A percentile compares a stretch with the other conserved stretches of the same genome.
phyloP scores from a whole-genome alignment of 1,140 invertebrate species.

The Heliconius himera region DNA sequence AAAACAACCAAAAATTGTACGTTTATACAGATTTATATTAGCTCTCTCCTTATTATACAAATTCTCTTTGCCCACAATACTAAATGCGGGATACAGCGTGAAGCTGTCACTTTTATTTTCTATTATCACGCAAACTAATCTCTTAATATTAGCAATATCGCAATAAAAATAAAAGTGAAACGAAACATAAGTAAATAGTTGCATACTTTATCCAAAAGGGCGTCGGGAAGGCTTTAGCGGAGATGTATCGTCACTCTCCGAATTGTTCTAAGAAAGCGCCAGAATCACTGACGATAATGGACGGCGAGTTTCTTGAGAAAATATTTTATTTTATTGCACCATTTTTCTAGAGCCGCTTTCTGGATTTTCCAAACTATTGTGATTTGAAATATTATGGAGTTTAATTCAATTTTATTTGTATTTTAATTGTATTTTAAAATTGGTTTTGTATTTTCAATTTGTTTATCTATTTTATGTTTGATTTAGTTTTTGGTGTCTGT shows the following conservation, averaged over 20 bases:
- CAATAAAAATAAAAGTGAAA: conserved; percentile 4
- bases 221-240: conserved; percentile 50
- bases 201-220: conserved; percentile 39
- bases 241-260: conserved; percentile 67
- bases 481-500: not conserved
- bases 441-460: not conserved
- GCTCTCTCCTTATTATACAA: too few species aligned
- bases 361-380: conserved; percentile 17
- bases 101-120: not conserved
- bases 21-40: too few species aligned
- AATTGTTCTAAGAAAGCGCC: conserved; percentile 53
- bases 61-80: too few species aligned
- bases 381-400: conserved; percentile 13
- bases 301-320: conserved; percentile 31
- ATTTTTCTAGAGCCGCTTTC: conserved; percentile 22
- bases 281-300: conserved; percentile 36
- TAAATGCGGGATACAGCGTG: too few species aligned
- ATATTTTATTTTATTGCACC: conserved; percentile 31
- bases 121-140: not conserved
- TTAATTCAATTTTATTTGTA: conserved; percentile 6
- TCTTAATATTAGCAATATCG: not conserved
- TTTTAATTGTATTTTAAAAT: not conserved
- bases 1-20: too few species aligned
- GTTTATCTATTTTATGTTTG: not conserved
- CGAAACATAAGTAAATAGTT: conserved; percentile 34